These are phyloP conservation scores for Drosophila merina DNA, from an alignment of 2,888 invertebrate genomes.

Conservation along the genomic window DNA sequence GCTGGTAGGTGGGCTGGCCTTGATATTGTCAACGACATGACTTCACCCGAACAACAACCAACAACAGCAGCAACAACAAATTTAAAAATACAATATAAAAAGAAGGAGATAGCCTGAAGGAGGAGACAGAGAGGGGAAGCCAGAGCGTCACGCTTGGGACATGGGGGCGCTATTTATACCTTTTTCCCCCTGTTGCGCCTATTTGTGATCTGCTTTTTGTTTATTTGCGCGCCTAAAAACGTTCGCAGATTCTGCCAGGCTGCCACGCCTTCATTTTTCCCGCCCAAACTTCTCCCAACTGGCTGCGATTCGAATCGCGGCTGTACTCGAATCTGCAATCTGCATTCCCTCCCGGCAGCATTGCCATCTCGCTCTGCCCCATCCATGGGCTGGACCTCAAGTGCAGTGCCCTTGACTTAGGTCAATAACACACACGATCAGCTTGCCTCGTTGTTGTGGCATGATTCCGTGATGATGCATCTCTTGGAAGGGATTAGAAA, in stretches of 20 bases:
- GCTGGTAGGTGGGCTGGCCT: conserved; percentile 54
- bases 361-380: conserved; percentile 6
- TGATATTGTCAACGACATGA: conserved; percentile 74
- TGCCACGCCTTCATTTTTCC: background rate
- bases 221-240: conserved; percentile 42
- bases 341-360: conserved; percentile 44
- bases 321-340: conserved; percentile 44
- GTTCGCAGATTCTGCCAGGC: conserved; percentile 19
- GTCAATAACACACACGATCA: conserved; percentile 77
- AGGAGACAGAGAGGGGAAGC: background rate
- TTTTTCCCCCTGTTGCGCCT: conserved; percentile 14
- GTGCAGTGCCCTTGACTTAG: conserved; percentile 83
- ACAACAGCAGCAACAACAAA: conserved; percentile 26
- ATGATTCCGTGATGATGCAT: too few species aligned
- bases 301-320: conserved; percentile 35
- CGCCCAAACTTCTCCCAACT: conserved; percentile 5
- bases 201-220: conserved; percentile 46
- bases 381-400: conserved; percentile 45
- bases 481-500: conserved; percentile 1
- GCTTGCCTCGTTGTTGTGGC: conserved; percentile 1
- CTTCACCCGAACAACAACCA: conserved; percentile 19
- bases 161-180: conserved; percentile 62
- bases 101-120: conserved; percentile 3
- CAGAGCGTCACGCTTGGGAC: conserved; percentile 53
- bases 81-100: conserved; percentile 57